These are phyloP conservation scores for Hormiphora californensis DNA, from an alignment of 37 sponge, comb jelly and placozoan genomes.

Conservation along the genomic window DNA sequence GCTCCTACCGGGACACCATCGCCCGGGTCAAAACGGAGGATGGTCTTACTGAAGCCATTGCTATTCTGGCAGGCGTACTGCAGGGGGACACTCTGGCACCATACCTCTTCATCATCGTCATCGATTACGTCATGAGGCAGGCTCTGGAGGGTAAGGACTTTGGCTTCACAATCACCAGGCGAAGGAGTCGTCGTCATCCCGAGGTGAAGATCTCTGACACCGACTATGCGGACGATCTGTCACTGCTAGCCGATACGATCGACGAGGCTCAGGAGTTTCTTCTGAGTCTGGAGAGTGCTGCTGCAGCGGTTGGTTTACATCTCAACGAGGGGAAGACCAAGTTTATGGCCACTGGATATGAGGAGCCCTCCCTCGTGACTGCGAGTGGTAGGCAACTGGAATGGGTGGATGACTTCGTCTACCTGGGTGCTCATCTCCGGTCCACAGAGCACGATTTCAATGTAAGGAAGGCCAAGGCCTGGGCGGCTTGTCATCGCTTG, in stretches of 20 bases:
- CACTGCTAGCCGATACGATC: neutral
- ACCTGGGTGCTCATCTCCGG: neutral
- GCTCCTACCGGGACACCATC: neutral
- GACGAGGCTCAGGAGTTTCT: no score
- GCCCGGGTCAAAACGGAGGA: slow-evolving; percentile 19
- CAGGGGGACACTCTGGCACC: slow-evolving; percentile 53
- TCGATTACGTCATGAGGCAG: neutral
- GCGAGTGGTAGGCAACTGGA: neutral
- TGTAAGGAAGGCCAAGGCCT: neutral
- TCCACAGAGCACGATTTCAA: neutral
- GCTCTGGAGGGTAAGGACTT: neutral
- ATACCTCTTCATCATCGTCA: neutral
- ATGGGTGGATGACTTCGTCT: neutral
- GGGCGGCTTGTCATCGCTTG: no score
- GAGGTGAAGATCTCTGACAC: neutral
- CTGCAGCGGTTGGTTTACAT: no score
- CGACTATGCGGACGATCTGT: neutral
- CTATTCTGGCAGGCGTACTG: slow-evolving; percentile 15
- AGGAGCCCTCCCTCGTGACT: neutral
- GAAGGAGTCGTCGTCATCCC: neutral
- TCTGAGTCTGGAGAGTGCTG: neutral
- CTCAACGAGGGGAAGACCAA: no score
- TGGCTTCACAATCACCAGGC: neutral
- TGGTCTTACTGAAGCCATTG: slow-evolving; percentile 20
- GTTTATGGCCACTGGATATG: neutral